Conservation (phyloP, 2,797 vertebrate species). For the Sebastes itinus region DNA sequence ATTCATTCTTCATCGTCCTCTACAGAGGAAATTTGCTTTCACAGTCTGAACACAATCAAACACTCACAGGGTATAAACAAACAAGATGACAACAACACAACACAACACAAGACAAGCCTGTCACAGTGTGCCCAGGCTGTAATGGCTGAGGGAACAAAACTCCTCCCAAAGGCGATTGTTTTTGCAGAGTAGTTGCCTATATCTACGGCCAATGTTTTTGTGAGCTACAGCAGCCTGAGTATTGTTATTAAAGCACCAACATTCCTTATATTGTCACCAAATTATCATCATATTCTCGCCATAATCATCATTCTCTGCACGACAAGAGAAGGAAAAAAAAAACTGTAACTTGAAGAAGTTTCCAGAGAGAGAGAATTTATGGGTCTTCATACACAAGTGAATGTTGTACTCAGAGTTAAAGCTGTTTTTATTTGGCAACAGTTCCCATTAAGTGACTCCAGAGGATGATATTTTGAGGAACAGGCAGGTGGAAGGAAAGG, state of each 20-base stretch:
- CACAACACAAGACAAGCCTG: too few species aligned
- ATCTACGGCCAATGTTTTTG: neutral
- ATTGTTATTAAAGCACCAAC: neutral
- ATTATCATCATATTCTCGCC: neutral
- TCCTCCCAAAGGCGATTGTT: too few species aligned
- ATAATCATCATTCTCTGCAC: neutral
- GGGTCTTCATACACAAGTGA: neutral
- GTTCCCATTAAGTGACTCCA: neutral
- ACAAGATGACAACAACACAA: too few species aligned
- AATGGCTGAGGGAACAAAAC: too few species aligned
- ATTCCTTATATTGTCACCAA: neutral
- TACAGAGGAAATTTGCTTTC: too few species aligned
- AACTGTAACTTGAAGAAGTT: neutral
- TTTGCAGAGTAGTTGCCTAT: too few species aligned
- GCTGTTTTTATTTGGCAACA: slow-evolving; percentile 9
- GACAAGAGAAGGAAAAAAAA: neutral
- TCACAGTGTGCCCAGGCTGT: too few species aligned
- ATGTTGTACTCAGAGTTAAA: neutral
- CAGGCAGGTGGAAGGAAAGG: neutral
- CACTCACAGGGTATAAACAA: too few species aligned
- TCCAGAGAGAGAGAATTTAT: neutral
- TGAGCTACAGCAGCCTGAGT: neutral
- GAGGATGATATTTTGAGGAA: slow-evolving; percentile 28
- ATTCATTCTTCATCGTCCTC: too few species aligned
- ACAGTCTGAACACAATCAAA: too few species aligned